These are phyloP conservation scores for Lophius piscatorius DNA, from an alignment of 2,113 vertebrate species.

Conservation along the genomic window DNA sequence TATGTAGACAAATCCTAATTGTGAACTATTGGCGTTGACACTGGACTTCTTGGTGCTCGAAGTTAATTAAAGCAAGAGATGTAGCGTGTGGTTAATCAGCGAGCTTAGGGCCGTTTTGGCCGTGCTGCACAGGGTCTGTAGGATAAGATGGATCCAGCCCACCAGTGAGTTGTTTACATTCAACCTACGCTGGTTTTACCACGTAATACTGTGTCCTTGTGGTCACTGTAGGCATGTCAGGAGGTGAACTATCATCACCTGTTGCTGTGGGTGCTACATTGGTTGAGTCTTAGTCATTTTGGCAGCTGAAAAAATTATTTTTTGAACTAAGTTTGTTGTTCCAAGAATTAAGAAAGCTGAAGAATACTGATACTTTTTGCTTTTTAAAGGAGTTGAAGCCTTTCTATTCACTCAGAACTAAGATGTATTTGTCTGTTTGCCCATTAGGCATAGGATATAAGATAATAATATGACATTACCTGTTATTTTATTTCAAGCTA, in stretches of 20 bases:
- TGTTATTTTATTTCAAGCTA: not conserved
- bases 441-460: not conserved
- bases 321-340: not conserved
- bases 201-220: not conserved
- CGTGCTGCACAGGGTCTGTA: conserved; percentile 37
- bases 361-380: not conserved
- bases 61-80: not conserved
- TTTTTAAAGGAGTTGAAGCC: not conserved
- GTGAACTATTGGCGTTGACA: not conserved
- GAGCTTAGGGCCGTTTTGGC: conserved; percentile 31
- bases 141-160: conserved; percentile 63
- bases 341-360: not conserved
- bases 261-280: not conserved
- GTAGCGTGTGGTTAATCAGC: conserved; percentile 39
- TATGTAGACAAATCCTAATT: not conserved
- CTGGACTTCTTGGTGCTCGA: not conserved
- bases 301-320: conserved; percentile 10
- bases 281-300: conserved; percentile 12
- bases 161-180: conserved; percentile 32
- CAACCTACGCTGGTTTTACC: not conserved
- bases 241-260: not conserved
- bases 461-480: not conserved
- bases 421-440: not conserved
- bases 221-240: not conserved
- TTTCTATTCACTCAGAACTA: not conserved